Conservation (phyloP, 1,140 invertebrate genomes). For the Drosophila burlai region DNA sequence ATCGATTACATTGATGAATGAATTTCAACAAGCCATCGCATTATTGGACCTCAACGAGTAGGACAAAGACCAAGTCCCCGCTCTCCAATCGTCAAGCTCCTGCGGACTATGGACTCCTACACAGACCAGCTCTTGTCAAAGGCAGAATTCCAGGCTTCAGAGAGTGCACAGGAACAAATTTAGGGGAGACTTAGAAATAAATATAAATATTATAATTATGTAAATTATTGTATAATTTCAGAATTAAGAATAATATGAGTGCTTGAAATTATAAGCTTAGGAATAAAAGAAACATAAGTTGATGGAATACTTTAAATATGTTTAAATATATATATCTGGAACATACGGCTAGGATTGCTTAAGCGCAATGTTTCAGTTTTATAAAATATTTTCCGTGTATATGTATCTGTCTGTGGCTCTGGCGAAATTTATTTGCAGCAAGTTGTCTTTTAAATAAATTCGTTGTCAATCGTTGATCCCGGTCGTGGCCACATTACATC, state of each 20-base stretch:
- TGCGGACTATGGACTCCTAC: constrained; percentile 52
- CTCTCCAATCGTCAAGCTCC: constrained; percentile 4
- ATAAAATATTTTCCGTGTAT: background rate
- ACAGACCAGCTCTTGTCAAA: constrained; percentile 34
- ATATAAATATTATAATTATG: background rate
- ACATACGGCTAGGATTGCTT: background rate
- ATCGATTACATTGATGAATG: constrained; percentile 82
- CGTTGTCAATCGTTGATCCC: constrained; percentile 68
- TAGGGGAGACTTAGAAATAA: too few relatives aligned
- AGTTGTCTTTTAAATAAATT: constrained; percentile 84
- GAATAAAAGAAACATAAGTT: background rate
- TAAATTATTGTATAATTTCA: background rate
- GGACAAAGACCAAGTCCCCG: constrained; percentile 26
- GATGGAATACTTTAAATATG: background rate
- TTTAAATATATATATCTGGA: too few relatives aligned
- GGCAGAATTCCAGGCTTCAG: constrained; percentile 37
- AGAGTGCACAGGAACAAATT: constrained; percentile 15
- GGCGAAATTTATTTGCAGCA: constrained; percentile 77
- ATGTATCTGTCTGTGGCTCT: constrained; percentile 23
- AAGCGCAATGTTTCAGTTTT: background rate
- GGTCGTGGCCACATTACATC: constrained; percentile 50
- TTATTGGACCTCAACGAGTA: constrained; percentile 50
- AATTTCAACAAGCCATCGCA: constrained; percentile 70
- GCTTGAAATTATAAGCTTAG: background rate
- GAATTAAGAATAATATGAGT: background rate